Percentiles rank a stretch among this genome's conserved stretches.
phyloP scores from a whole-genome alignment of 2,888 invertebrate genomes.

The Podabrus alpinus region DNA sequence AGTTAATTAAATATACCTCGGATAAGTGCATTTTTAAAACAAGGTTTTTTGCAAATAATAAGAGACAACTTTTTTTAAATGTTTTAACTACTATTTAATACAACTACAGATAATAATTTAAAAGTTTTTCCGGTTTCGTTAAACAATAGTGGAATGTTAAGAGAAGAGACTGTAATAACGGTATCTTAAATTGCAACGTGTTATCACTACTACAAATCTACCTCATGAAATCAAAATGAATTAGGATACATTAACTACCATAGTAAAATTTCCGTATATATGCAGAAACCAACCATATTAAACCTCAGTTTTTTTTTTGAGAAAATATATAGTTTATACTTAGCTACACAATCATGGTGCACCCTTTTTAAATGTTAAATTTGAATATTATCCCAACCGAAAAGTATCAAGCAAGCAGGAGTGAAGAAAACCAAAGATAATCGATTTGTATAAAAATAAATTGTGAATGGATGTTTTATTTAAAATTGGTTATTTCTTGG shows the following conservation, averaged over 20 bases:
- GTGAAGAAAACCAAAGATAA: constrained; percentile 23
- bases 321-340: constrained; percentile 17
- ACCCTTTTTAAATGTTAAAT: constrained; percentile 19
- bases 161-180: constrained; percentile 49
- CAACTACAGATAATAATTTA: neutral
- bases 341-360: constrained; percentile 29
- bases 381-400: neutral
- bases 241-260: constrained; percentile 50
- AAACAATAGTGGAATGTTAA: constrained; percentile 48
- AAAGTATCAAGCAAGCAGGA: neutral
- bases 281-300: constrained; percentile 51
- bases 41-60: constrained; percentile 19
- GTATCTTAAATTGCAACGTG: constrained; percentile 52
- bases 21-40: constrained; percentile 42
- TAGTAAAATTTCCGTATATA: constrained; percentile 53
- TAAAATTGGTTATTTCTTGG: constrained; percentile 26
- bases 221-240: constrained; percentile 56
- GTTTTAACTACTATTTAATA: neutral
- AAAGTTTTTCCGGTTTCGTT: constrained; percentile 34
- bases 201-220: constrained; percentile 51
- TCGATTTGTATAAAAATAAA: constrained; percentile 19
- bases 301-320: constrained; percentile 43
- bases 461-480: constrained; percentile 6
- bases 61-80: constrained; percentile 31
- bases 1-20: constrained; percentile 42